A percentile compares a stretch with the other conserved stretches of the same genome.
Conservation (phyloP, 2,113 vertebrate species). For the Notothenia coriiceps region DNA sequence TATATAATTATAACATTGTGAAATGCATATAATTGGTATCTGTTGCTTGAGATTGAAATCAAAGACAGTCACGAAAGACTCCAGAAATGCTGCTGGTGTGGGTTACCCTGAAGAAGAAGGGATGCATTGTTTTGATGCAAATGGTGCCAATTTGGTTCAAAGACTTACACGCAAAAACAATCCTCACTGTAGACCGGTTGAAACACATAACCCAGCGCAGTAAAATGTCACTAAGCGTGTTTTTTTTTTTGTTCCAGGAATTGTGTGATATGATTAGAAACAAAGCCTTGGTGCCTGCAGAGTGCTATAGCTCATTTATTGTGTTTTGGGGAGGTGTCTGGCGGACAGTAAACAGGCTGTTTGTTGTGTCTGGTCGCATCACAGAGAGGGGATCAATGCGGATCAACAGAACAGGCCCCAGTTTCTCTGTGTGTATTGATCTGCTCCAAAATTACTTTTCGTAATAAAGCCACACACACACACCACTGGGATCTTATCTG, state of each 20-base stretch:
- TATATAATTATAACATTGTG: no score
- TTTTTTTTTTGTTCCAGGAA: background rate
- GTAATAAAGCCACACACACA: constrained; percentile 5
- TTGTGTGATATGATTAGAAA: background rate
- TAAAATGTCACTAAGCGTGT: background rate
- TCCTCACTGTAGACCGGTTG: background rate
- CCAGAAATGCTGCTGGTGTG: background rate
- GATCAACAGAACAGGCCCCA: background rate
- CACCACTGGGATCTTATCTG: background rate
- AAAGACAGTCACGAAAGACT: background rate
- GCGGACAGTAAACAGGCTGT: background rate
- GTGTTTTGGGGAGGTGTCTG: background rate
- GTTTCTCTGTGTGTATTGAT: constrained; percentile 23
- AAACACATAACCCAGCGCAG: background rate
- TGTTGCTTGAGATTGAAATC: no score
- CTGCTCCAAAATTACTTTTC: constrained; percentile 19
- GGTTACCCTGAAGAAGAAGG: no score
- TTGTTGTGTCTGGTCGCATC: constrained; percentile 3
- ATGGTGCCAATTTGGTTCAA: no score
- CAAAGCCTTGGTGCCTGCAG: background rate
- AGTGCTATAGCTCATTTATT: background rate
- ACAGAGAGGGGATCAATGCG: constrained; percentile 16
- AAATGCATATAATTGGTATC: no score
- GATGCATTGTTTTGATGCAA: no score
- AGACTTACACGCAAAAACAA: no score